These are phyloP conservation scores for Oryzias curvinotus DNA, from an alignment of 2,113 vertebrate genomes.

Conservation along the genomic window DNA sequence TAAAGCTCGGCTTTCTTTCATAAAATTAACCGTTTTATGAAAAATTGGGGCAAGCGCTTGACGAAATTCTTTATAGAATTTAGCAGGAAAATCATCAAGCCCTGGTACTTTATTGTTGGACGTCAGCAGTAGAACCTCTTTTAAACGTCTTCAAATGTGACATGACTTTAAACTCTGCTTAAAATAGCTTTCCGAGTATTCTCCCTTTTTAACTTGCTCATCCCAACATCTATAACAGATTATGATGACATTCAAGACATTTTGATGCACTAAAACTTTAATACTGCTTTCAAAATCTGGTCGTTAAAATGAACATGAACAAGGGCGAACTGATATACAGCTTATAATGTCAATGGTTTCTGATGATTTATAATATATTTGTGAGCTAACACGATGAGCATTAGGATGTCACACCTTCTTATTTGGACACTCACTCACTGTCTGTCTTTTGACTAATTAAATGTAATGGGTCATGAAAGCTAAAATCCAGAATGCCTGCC, in stretches of 20 bases:
- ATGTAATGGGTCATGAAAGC: constrained; percentile 10
- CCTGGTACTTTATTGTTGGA: no score
- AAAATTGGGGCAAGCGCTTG: no score
- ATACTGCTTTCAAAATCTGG: constrained; percentile 1
- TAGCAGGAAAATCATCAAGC: no score
- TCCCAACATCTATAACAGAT: neutral
- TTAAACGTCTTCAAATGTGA: no score
- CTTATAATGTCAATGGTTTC: neutral
- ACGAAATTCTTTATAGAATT: no score
- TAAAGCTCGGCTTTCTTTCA: no score
- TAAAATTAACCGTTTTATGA: no score
- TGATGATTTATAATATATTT: constrained; percentile 4
- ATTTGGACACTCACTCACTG: constrained; percentile 2
- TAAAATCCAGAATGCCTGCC: constrained; percentile 20
- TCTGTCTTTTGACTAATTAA: constrained; percentile 16
- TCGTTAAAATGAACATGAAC: neutral
- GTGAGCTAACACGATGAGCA: constrained; percentile 5
- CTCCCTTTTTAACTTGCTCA: neutral
- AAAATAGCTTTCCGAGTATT: neutral
- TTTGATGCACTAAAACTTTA: constrained; percentile 10
- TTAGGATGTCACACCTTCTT: neutral
- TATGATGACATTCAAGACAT: neutral
- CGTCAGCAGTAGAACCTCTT: no score
- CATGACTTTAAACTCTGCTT: neutral
- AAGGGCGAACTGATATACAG: neutral